Evolutionary conservation across 2,888 invertebrate species (phyloP), one percentile per base, ranked within the genome.

Genomic region (Cheilosia soror): DNA sequence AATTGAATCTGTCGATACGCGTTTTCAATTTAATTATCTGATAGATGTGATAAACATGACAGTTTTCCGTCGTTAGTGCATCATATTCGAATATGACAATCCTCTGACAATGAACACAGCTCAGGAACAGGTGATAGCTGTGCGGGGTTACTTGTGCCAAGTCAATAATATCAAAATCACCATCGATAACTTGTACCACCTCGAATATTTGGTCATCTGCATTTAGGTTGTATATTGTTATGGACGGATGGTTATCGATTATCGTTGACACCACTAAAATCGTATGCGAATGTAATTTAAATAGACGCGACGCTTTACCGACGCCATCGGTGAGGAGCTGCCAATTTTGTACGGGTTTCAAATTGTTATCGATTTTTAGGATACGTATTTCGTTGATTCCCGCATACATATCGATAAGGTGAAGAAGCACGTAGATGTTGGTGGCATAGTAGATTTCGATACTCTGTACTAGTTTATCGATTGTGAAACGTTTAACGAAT

Each of bases 161-260:
- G 72, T 90, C 90, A 15, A 89, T 89, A 6, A 91, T 82, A 79
- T 92, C 90, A 63, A 89, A 92, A 73, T 90, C 89, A 0, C 92
- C 92, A 29, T 88, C 88, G 37, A 91, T 90, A n/a, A 87, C 77
- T 79, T 92, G 91, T 2, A 87, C 72, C 5, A 89, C 62, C 27
- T 88, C 88, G 37, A 91, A 91, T 20, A 88, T 82, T 7, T 89
- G 88, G 0, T 40, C 84, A 0, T 4, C 4, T 0, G 25, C n/a
- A 2, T 87, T 75, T 6, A 89, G 81, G 1, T 75, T 87, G 79
- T 91, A 90, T 15, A 91, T 88, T 5, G 89, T 89, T 53, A 90
- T 47, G 1, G 85, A 88, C 0, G 90, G 89, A 66, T 89, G 88
- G 29, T 90, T 89, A 44, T 78, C 79, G 20, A 81, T 47, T 20